Base-by-base conservation (phyloP, 1,140 invertebrate species). In the Homarus americanus region DNA sequence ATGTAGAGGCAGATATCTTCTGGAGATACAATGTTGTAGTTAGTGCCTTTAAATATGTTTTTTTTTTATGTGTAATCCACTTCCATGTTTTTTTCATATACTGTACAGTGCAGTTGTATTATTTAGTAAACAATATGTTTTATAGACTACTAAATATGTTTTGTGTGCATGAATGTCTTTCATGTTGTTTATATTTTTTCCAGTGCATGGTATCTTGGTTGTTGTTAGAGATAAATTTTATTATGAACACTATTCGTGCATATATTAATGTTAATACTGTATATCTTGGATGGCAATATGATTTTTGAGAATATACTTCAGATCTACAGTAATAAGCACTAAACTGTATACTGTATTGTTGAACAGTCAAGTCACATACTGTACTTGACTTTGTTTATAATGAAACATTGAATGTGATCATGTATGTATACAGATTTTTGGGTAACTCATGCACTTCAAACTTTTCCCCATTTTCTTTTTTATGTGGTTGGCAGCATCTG, bases 401-500 rank as follows among this genome's bases (percentile, higher is more conserved):
- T n/a, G n/a, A n/a, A n/a, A n/a, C n/a, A n/a, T n/a, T n/a, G n/a
- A n/a, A n/a, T n/a, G n/a, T n/a, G n/a, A n/a, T n/a, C n/a, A n/a
- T n/a, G n/a, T n/a, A n/a, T n/a, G n/a, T n/a, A n/a, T n/a, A n/a
- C n/a, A n/a, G n/a, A n/a, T n/a, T n/a, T n/a, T n/a, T n/a, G n/a
- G n/a, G n/a, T n/a, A n/a, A n/a, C n/a, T n/a, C n/a, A n/a, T n/a
- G n/a, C n/a, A n/a, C n/a, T n/a, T n/a, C n/a, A n/a, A n/a, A n/a
- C n/a, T n/a, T n/a, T n/a, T n/a, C n/a, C n/a, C n/a, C n/a, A n/a
- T n/a, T n/a, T n/a, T n/a, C n/a, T n/a, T n/a, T n/a, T n/a, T n/a
- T n/a, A n/a, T 49, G 9, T 49, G 53, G 20, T 58, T 5, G 15
- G 32, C 87, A 95, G 95, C 94, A 34, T 94, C 94, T 76, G 96